Percentiles rank a stretch among this genome's conserved stretches.
Evolutionary conservation across 2,113 vertebrate genomes (phyloP).

Genomic region (Otis tarda): DNA sequence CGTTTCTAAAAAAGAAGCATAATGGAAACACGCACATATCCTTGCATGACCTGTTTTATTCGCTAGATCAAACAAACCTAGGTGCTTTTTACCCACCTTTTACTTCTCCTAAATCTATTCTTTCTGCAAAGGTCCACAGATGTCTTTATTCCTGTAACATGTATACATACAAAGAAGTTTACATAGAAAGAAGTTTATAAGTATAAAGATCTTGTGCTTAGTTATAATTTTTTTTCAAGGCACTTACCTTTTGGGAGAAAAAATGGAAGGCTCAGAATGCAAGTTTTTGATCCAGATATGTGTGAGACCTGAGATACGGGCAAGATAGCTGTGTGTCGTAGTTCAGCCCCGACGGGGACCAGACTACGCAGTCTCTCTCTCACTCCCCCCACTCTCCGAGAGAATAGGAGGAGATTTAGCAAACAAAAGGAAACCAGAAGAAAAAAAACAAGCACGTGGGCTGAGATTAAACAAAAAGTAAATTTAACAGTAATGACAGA

Average conservation of each 20-base stretch:
- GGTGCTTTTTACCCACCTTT: neutral
- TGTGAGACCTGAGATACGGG: neutral
- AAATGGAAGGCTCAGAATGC: neutral
- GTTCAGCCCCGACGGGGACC: too few species aligned
- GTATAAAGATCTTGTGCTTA: neutral
- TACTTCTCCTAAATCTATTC: neutral
- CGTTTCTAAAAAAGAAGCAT: neutral
- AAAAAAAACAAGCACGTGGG: too few species aligned
- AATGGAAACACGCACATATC: neutral
- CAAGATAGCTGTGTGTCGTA: neutral
- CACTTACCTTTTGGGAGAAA: neutral
- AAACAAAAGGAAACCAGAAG: too few species aligned
- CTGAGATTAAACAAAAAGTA: too few species aligned
- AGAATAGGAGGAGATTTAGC: too few species aligned
- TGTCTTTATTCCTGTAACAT: neutral
- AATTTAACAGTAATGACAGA: too few species aligned
- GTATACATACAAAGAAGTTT: neutral
- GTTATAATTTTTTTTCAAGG: neutral
- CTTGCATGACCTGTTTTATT: neutral
- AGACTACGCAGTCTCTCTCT: too few species aligned
- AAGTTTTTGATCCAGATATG: neutral
- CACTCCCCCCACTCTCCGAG: too few species aligned
- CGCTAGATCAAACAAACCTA: neutral
- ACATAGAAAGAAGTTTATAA: neutral
- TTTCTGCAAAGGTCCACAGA: neutral